Conservation (phyloP, 2,113 vertebrate species). For the Jaculus jaculus region DNA sequence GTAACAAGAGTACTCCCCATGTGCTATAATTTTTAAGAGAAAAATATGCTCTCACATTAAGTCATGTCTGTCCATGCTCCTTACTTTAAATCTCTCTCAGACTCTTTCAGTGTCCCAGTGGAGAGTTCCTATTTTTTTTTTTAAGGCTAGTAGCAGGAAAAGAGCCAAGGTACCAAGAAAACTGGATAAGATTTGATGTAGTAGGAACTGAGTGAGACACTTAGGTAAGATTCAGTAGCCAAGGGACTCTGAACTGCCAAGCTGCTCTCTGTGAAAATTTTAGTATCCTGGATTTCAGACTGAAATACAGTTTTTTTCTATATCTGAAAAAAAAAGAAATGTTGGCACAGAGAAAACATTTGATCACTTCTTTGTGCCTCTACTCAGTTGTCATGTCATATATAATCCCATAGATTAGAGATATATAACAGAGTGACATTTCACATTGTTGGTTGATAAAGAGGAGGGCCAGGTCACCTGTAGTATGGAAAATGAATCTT, state of each 20-base stretch:
- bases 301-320: constrained; percentile 28
- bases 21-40: constrained; percentile 6
- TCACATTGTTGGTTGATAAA: background rate
- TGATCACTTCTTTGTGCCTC: background rate
- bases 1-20: background rate
- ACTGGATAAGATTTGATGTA: background rate
- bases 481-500: constrained; percentile 4
- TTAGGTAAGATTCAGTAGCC: constrained; percentile 19
- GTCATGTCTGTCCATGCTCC: background rate
- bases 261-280: constrained; percentile 46
- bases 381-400: background rate
- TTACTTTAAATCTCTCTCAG: background rate
- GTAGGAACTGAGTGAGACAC: constrained; percentile 1
- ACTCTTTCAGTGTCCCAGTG: background rate
- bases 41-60: constrained; percentile 13
- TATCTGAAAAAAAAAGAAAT: constrained; percentile 49
- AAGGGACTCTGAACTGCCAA: constrained; percentile 46
- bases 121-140: background rate
- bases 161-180: constrained; percentile 22
- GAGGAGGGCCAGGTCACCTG: background rate
- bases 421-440: background rate
- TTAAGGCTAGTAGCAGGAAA: constrained; percentile 7
- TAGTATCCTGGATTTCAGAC: constrained; percentile 39
- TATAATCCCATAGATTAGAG: constrained; percentile 2
- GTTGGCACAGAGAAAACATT: constrained; percentile 33